Conservation (phyloP, 2,888 invertebrate species). For the Lagria hirta region DNA sequence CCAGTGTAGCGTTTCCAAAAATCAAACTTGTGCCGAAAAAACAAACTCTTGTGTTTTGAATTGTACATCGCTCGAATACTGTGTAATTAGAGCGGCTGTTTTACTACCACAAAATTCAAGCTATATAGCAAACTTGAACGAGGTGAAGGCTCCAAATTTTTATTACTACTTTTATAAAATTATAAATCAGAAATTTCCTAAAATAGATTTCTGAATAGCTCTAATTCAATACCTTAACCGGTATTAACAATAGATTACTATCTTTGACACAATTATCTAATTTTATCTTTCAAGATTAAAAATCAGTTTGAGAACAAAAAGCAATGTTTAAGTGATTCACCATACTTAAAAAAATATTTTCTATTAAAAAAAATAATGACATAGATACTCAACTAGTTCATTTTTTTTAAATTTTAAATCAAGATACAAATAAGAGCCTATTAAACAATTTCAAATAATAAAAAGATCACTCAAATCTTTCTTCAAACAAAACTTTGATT, state of each 20-base stretch:
- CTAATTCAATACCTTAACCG: neutral
- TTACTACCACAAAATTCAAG: slow-evolving; percentile 63
- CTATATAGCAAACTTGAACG: slow-evolving; percentile 56
- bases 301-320: slow-evolving; percentile 7
- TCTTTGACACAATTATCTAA: slow-evolving; percentile 15
- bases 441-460: too few relatives aligned
- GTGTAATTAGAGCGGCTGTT: slow-evolving; percentile 66
- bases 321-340: slow-evolving; percentile 9
- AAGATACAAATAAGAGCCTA: too few relatives aligned
- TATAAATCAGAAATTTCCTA: too few relatives aligned
- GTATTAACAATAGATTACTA: slow-evolving; percentile 1
- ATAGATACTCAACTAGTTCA: too few relatives aligned
- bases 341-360: too few relatives aligned
- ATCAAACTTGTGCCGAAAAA: slow-evolving; percentile 1
- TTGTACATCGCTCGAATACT: slow-evolving; percentile 54
- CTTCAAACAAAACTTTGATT: too few relatives aligned
- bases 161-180: slow-evolving; percentile 1
- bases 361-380: too few relatives aligned
- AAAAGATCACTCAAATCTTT: too few relatives aligned
- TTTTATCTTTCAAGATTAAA: slow-evolving; percentile 14
- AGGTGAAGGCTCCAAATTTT: slow-evolving; percentile 43
- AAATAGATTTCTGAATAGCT: neutral
- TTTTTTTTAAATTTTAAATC: too few relatives aligned
- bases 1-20: slow-evolving; percentile 10
- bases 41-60: slow-evolving; percentile 8